Evolutionary conservation across 2,113 vertebrate genomes (phyloP), one percentile per base, ranked within the genome.

Genomic region (Alaudala cheleensis): DNA sequence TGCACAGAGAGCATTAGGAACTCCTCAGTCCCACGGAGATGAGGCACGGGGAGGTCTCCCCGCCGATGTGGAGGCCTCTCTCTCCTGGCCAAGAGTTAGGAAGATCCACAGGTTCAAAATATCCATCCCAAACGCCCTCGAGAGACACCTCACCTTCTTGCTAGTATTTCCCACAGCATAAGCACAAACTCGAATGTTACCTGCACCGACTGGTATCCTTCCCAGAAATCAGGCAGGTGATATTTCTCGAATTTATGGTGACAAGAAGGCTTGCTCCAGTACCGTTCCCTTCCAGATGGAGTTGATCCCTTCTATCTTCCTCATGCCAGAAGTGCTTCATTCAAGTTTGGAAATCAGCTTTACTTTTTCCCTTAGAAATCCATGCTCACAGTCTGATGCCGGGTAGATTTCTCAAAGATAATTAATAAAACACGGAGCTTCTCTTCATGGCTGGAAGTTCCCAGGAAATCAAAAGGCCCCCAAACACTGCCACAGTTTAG

Each of bases 401-500:
- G 25, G 69, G 71, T 57, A 80, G 81, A 93, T 77, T 92, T 95
- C 96, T 86, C 69, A 11, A 69, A 76, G 72, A 79, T 50, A 49
- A 88, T 79, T 74, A 96, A 61, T 58, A 88, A 86, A 95, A 96
- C 81, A 92, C 79, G 40, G 51, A 82, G 67, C 88, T 97, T 93
- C 88, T 95, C 91, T 94, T 94, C 96, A 96, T n/a, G 44, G 78
- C 82, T 96, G 88, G 77, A 86, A 89, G 94, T 91, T 96, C 92
- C 90, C 93, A 56, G 67, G 88, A 73, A 86, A 87, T 5, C 26
- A 80, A 70, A 86, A 72, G 29, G 66, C 26, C 44, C 39, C 14
- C 16, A 72, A 70, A 80, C 34, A 39, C 57, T 50, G 44, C 8
- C 62, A 23, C 90, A 96, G 92, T 91, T 94, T 80, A 90, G 71